phyloP scores from a whole-genome alignment of 2,888 invertebrate species.

The Drosophila kokeensis region DNA sequence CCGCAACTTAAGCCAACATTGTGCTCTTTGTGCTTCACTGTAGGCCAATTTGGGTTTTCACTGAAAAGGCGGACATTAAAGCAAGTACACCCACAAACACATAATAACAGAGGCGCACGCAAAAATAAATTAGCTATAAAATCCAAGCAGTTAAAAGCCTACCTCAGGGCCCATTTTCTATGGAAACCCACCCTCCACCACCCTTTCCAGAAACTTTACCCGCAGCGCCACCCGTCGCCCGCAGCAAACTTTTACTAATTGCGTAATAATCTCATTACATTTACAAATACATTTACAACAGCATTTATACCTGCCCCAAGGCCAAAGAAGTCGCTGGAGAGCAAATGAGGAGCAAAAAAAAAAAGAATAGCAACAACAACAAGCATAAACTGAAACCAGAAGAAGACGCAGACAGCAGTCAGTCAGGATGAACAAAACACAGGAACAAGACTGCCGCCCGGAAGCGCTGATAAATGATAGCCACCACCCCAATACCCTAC shows the following conservation, averaged over 20 bases:
- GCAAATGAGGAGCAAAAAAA: not conserved
- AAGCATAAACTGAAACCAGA: constrained; percentile 8
- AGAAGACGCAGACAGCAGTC: constrained; percentile 41
- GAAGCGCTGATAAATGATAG: constrained; percentile 79
- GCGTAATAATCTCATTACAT: constrained; percentile 81
- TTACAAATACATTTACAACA: constrained; percentile 80
- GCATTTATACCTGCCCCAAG: constrained; percentile 74
- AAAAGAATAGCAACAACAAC: not conserved
- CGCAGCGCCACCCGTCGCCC: constrained; percentile 20
- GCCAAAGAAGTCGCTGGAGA: constrained; percentile 42
- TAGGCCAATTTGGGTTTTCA: not conserved
- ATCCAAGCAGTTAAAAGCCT: constrained; percentile 68
- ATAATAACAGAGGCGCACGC: constrained; percentile 42
- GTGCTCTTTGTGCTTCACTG: constrained; percentile 3
- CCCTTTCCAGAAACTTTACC: not conserved
- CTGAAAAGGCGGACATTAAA: constrained; percentile 3
- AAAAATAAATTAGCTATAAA: constrained; percentile 75
- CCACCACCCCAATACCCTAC: not conserved
- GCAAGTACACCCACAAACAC: constrained; percentile 23
- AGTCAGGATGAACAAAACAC: constrained; percentile 38
- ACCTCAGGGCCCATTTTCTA: constrained; percentile 40
- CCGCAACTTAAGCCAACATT: not conserved
- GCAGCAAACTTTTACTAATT: constrained; percentile 73
- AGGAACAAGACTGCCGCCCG: constrained; percentile 54
- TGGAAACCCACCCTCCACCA: not conserved